Base-by-base conservation (phyloP, 2,113 vertebrate species). In the Dicrurus megarhynchus region DNA sequence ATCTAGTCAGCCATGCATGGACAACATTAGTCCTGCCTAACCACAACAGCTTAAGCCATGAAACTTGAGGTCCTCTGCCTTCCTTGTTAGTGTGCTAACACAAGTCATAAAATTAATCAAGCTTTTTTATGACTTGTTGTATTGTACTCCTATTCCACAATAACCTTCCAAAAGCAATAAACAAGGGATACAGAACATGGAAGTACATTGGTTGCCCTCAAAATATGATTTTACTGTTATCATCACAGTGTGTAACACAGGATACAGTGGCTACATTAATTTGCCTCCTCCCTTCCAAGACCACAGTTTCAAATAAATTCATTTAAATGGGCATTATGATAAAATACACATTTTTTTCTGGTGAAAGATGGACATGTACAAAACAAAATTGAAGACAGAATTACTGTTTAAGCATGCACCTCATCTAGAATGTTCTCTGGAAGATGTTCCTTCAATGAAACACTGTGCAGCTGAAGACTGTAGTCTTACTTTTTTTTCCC, bases 91-190 rank as follows among this genome's bases (percentile, higher is more conserved):
- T 24, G 19, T 42, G 42, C 61, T 91, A 91, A 57, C 32, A 37
- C 46, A 79, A 89, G 74, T 35, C 37, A 91, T 94, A 94, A 96
- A 93, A 84, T 89, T 85, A 91, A 87, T 80, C 75, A 92, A 37
- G 75, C 95, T 74, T 84, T 89, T 96, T 94, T 70, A 94, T n/a
- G 42, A 74, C 87, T 89, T 57, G 16, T 53, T 92, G 68, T 74
- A 47, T 47, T 52, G 39, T 33, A 81, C 42, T 90, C 35, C 50
- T 87, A 11, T 55, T 80, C 59, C 82, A 67, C 44, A 74, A 6
- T 47, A 87, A 83, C 78, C 44, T 95, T 77, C 50, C 83, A 80
- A 93, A 91, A 59, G 59, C 82, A 90, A 83, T 91, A 85, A 94
- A 87, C 59, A 94, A 68, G 39, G 19, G 47, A 88, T 70, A 80